Base-by-base conservation (phyloP, 1,140 invertebrate species). In the Plectrocnemia conspersa region DNA sequence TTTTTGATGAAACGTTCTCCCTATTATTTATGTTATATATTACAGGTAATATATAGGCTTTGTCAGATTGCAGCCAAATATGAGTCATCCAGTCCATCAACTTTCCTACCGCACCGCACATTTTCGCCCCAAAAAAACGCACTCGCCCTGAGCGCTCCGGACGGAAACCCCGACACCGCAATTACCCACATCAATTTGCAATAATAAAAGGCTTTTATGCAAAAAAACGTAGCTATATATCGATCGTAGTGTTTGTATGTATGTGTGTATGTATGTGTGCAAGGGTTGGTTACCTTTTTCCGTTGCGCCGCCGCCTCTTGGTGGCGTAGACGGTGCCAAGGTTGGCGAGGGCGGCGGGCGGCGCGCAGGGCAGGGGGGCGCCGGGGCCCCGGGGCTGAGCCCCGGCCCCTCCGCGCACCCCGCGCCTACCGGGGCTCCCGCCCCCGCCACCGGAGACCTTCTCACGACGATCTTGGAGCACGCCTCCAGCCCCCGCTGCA, bases 321-420 rank as follows among this genome's bases (percentile, higher is more conserved):
- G 93, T 96, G 52, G 92, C 92, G 71, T 96, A 96, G 65, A 95
- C 93, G 63, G 93, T 95, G 56, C 90, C 89, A 61, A 93, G 81
- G 66, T 93, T 90, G 75, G 88, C 92, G 79, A 91, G 60, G 58
- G 88, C 92, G 78, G 90, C 58, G 58, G 72, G 68, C 47, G 70
- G 67, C 62, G 70, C 70, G 56, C 40, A 36, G 36, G 35, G 47
- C 47, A 25, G 25, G 55, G 41, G 6, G 19, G 22, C 2, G 32
- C 27, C 16, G 48, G 23, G 64, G 68, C 69, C 69, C 63, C 69
- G 69, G 65, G 71, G 65, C 63, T 66, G 59, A 23, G 66, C 57
- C 62, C 71, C 70, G 64, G 69, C 69, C 68, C 70, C 68, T 62
- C 66, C 66, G 48, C 71, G 70, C 24, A 13, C 32, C 22, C 52